A percentile compares a stretch with the other conserved stretches of the same genome.
phyloP scores from a whole-genome alignment of 2,113 vertebrate genomes.

The Rhinogobius similis region DNA sequence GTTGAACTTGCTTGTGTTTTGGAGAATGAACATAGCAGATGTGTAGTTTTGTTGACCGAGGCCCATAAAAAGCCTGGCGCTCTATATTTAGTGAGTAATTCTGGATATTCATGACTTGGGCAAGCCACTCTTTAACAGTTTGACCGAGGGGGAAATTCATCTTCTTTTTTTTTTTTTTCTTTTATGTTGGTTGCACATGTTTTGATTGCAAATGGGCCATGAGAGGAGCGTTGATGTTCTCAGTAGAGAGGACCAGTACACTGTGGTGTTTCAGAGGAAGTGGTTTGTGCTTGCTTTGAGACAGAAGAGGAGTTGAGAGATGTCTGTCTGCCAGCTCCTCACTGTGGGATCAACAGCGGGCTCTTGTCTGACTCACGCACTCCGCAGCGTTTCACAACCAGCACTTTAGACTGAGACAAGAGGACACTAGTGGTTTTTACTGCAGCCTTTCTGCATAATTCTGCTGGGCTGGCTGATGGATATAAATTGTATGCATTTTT shows the following conservation, averaged over 20 bases:
- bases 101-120: slow-evolving; percentile 32
- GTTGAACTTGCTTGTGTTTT: slow-evolving; percentile 3
- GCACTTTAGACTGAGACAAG: background rate
- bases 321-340: background rate
- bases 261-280: slow-evolving; percentile 36
- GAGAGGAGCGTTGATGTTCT: background rate
- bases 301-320: background rate
- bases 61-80: background rate
- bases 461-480: no score
- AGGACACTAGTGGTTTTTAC: background rate
- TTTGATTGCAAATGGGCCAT: background rate
- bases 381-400: background rate
- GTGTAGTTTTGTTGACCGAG: background rate
- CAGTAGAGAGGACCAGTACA: background rate
- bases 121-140: slow-evolving; percentile 7
- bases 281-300: slow-evolving; percentile 8
- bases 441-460: background rate
- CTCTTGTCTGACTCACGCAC: slow-evolving; percentile 13
- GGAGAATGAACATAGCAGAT: background rate
- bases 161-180: background rate
- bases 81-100: slow-evolving; percentile 33
- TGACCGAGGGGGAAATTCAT: slow-evolving; percentile 31
- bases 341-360: background rate
- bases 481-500: background rate
- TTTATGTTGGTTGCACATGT: background rate